Evolutionary conservation across 2,113 vertebrate species (phyloP).

Genomic region (Bubo bubo): DNA sequence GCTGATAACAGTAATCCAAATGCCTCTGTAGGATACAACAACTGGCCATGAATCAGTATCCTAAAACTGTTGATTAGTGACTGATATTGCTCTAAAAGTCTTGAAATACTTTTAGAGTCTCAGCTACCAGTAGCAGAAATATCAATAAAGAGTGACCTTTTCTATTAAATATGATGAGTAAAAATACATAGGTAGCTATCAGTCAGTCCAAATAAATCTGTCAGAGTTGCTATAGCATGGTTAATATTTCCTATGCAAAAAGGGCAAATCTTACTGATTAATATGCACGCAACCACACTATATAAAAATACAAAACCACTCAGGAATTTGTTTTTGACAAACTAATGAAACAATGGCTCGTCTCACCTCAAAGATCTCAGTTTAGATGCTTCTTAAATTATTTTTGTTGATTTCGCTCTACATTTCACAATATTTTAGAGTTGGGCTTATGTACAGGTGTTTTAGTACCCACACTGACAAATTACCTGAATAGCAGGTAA

Average conservation of each 20-base stretch:
- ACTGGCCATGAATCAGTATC: background rate
- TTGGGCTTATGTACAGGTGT: background rate
- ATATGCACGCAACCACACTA: background rate
- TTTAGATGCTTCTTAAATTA: background rate
- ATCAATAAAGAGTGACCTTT: background rate
- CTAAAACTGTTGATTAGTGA: background rate
- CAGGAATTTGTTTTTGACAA: background rate
- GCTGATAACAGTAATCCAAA: background rate
- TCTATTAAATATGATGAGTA: background rate
- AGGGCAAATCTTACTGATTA: background rate
- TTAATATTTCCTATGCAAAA: background rate
- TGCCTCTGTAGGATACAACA: background rate
- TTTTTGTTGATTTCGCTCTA: background rate
- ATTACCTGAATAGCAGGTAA: constrained; percentile 8
- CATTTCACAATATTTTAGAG: background rate
- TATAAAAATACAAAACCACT: background rate
- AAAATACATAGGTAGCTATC: background rate
- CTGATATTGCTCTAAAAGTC: background rate
- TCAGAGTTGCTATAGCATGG: background rate
- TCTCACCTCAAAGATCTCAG: background rate
- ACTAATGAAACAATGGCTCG: background rate
- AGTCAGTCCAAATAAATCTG: background rate
- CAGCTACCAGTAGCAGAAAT: background rate
- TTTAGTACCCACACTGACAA: background rate
- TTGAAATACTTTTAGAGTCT: background rate